Evolutionary conservation across 2,888 invertebrate genomes (phyloP), one percentile per base, ranked within the genome.

Genomic region (Cordilura impudica): DNA sequence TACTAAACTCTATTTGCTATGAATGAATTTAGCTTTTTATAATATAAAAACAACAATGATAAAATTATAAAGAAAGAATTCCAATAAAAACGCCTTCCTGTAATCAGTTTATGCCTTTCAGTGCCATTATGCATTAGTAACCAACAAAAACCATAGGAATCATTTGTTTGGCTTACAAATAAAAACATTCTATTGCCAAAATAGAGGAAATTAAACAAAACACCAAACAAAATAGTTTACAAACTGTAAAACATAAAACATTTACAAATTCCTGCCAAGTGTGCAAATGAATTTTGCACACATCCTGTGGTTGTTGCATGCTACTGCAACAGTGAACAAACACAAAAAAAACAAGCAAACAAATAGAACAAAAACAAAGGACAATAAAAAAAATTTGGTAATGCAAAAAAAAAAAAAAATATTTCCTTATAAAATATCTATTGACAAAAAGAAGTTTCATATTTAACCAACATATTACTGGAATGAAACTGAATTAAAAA

Each of bases 211-310:
- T 58, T n/a, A 14, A 45, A 54, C 21, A 29, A 53, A 61, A 71
- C n/a, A 51, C 16, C 3, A 14, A 16, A 49, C 26, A 26, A 54
- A 18, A 39, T 47, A 29, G 45, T 29, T 51, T 14, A 16, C 8
- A 67, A 49, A 51, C 2, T 14, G 16, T 23, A 4, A 19, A n/a
- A 45, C 3, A 51, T 14, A 43, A 66, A 31, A 8, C 16, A 23
- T n/a, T 5, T 60, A 19, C 49, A 49, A 5, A 76, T 12, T 58
- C 49, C 47, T 60, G 66, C 66, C 74, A 74, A 78, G 65, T 74
- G 70, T 54, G 39, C 65, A 74, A 78, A 74, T 74, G 60, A 66
- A 70, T 78, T 78, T 70, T 61, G 70, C 70, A 70, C 74, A 78
- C 67, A 53, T 53, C 43, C 65, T 74, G 73, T 45, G 63, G 65